Percentiles rank a stretch among this genome's conserved stretches.
These are phyloP conservation scores for Anarsia innoxiella DNA, from an alignment of 2,888 invertebrate species.

Conservation along the genomic window DNA sequence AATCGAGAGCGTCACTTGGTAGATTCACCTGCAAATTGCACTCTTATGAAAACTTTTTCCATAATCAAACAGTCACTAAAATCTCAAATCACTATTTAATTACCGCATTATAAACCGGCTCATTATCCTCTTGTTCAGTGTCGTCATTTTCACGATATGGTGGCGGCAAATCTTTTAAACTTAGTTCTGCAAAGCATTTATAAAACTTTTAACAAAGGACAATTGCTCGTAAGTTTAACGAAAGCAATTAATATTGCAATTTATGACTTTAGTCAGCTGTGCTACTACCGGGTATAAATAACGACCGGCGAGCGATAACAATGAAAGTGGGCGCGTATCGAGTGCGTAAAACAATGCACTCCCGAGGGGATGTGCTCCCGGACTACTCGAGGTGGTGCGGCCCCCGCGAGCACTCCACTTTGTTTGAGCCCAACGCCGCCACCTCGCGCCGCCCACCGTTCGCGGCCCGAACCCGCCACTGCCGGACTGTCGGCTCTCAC, in stretches of 20 bases:
- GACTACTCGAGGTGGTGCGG: slow-evolving; percentile 21
- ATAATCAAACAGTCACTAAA: no score
- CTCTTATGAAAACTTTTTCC: no score
- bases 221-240: slow-evolving; percentile 38
- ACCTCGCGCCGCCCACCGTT: slow-evolving; percentile 34
- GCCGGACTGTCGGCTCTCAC: slow-evolving; percentile 23
- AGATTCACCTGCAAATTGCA: slow-evolving; percentile 35
- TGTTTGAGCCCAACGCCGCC: slow-evolving; percentile 19
- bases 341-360: slow-evolving; percentile 36
- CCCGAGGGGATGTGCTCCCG: slow-evolving; percentile 37
- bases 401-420: slow-evolving; percentile 21
- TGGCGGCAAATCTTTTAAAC: slow-evolving; percentile 58
- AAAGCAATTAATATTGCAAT: slow-evolving; percentile 38
- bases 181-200: slow-evolving; percentile 55
- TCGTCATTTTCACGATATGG: slow-evolving; percentile 55
- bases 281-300: slow-evolving; percentile 47
- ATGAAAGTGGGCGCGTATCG: slow-evolving; percentile 31
- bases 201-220: slow-evolving; percentile 39
- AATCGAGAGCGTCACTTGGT: slow-evolving; percentile 54
- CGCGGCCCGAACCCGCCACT: slow-evolving; percentile 43
- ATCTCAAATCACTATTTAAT: no score
- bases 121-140: slow-evolving; percentile 18
- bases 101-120: slow-evolving; percentile 10
- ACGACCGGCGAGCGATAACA: slow-evolving; percentile 35
- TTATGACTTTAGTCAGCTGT: slow-evolving; percentile 42